A percentile compares a stretch with the other conserved stretches of the same genome.
phyloP scores from a whole-genome alignment of 2,888 invertebrate genomes.

The Drosophila sordidapex region DNA sequence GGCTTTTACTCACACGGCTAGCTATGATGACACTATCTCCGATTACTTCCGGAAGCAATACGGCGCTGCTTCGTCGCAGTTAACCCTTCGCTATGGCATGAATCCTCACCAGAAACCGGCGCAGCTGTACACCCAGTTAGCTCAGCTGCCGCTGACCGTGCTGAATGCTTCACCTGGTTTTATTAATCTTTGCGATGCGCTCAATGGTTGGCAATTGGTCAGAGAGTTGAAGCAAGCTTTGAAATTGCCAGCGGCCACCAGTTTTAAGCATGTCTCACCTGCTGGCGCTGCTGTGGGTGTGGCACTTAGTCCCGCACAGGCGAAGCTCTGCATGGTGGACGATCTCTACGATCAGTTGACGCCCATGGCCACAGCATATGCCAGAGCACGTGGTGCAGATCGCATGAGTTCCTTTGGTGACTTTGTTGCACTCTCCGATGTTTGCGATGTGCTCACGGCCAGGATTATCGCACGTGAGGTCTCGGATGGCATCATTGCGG shows the following conservation, averaged over 20 bases:
- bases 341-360: constrained; percentile 91
- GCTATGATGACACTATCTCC: constrained; percentile 97
- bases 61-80: constrained; percentile 90
- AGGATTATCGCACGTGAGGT: constrained; percentile 96
- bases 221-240: constrained; percentile 92
- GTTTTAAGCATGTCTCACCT: constrained; percentile 99
- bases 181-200: constrained; percentile 98
- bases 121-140: constrained; percentile 92
- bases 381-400: constrained; percentile 98
- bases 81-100: constrained; percentile 97
- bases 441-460: constrained; percentile 95
- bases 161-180: constrained; percentile 98
- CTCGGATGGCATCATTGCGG: constrained; percentile 99
- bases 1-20: constrained; percentile 98
- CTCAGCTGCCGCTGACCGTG: constrained; percentile 93
- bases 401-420: constrained; percentile 99
- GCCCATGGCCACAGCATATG: constrained; percentile 96
- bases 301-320: constrained; percentile 91
- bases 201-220: constrained; percentile 99
- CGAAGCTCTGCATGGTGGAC: constrained; percentile 96
- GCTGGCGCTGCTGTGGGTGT: constrained; percentile 97
- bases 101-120: constrained; percentile 99
- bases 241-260: constrained; percentile 95
- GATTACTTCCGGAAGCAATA: constrained; percentile 98
- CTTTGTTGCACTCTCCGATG: constrained; percentile 96